A percentile compares a stretch with the other conserved stretches of the same genome.
Conservation (phyloP, 2,113 vertebrate genomes). For the Desmodus rotundus region DNA sequence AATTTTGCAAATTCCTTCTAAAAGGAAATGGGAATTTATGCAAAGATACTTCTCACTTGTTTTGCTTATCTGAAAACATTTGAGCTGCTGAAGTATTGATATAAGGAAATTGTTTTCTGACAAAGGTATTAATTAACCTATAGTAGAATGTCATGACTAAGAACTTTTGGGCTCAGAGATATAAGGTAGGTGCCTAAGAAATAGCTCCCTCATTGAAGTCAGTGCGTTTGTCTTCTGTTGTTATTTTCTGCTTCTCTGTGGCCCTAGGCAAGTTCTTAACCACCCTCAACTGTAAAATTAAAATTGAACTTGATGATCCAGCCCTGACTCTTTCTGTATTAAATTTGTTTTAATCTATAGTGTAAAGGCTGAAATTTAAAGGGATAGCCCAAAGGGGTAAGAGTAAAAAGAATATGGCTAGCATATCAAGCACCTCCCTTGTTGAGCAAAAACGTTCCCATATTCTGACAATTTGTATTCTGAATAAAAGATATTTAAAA, state of each 20-base stretch:
- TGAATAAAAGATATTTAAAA: neutral
- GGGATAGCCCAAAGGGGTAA: neutral
- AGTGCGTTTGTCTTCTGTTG: neutral
- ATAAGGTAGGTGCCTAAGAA: neutral
- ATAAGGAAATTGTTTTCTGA: slow-evolving; percentile 33
- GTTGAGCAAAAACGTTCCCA: neutral
- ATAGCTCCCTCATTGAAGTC: neutral
- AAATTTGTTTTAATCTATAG: neutral
- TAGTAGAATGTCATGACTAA: neutral
- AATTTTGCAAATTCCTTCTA: slow-evolving; percentile 36
- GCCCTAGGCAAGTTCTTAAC: neutral
- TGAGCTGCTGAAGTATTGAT: slow-evolving; percentile 32
- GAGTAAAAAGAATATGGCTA: neutral
- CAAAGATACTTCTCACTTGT: slow-evolving; percentile 51
- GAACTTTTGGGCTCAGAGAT: neutral
- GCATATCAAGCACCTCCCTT: neutral
- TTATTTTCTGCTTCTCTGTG: neutral
- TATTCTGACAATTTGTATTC: slow-evolving; percentile 20
- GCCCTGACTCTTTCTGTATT: neutral
- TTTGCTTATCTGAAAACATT: slow-evolving; percentile 55
- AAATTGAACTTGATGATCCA: neutral
- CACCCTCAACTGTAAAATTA: neutral
- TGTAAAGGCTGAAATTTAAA: slow-evolving; percentile 25
- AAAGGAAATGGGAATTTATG: slow-evolving; percentile 56
- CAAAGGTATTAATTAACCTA: neutral